Conservation (phyloP, 2,888 invertebrate species). For the Cynaeus angustus region DNA sequence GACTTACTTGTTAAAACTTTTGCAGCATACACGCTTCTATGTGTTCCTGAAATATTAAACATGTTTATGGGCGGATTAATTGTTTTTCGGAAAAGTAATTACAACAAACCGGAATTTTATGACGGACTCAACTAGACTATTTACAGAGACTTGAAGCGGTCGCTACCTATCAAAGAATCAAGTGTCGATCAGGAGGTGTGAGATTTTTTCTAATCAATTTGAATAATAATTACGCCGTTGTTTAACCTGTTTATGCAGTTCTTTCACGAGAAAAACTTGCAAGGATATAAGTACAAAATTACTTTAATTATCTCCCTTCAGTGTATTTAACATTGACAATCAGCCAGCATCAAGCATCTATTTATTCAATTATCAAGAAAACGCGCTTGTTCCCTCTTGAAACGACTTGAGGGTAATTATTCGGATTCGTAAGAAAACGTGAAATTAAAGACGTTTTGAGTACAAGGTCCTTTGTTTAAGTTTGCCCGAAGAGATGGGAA, state of each 20-base stretch:
- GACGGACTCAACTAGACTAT: not conserved
- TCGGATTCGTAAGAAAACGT: slow-evolving; percentile 51
- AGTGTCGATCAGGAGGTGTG: slow-evolving; percentile 16
- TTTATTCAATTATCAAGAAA: slow-evolving; percentile 43
- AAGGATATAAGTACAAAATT: slow-evolving; percentile 32
- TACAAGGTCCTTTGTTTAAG: slow-evolving; percentile 56
- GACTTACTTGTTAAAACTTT: slow-evolving; percentile 5
- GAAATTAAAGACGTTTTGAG: slow-evolving; percentile 56
- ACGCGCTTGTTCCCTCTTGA: slow-evolving; percentile 24
- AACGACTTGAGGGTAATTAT: slow-evolving; percentile 47
- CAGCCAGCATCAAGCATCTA: slow-evolving; percentile 36
- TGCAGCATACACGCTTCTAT: not conserved
- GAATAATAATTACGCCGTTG: slow-evolving; percentile 34
- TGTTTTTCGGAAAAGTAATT: not conserved
- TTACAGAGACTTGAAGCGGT: too few species aligned
- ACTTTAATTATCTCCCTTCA: slow-evolving; percentile 40
- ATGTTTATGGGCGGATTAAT: not conserved
- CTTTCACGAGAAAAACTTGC: slow-evolving; percentile 16
- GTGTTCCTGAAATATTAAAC: not conserved
- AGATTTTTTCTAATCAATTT: slow-evolving; percentile 23
- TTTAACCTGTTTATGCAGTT: slow-evolving; percentile 14
- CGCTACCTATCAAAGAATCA: slow-evolving; percentile 18
- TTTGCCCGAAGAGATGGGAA: slow-evolving; percentile 53
- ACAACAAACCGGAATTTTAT: not conserved
- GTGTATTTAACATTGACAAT: slow-evolving; percentile 38